Evolutionary conservation across 1,140 invertebrate species (phyloP), one percentile per base, ranked within the genome.

Genomic region (Brachionus calyciflorus): DNA sequence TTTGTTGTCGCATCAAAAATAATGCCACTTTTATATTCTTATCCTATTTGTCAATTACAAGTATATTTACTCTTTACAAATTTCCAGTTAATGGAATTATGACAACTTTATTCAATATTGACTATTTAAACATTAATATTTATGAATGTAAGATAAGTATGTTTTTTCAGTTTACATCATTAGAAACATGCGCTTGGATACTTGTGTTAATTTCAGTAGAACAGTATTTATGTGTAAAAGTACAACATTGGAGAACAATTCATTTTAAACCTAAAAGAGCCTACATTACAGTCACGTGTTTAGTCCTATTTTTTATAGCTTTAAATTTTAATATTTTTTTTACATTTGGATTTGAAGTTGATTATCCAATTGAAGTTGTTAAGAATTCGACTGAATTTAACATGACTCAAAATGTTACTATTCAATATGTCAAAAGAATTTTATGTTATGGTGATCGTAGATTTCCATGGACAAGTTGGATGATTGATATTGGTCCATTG

Each of bases 131-230:
- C 17, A 28, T 28, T 14, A 28, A 28, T 14, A 10, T 57, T 6
- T 9, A 6, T 21, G 53, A 28, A 14, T 57, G 53, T 33, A 57
- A 57, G 21, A 12, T 57, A 12, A 17, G 53, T n/a, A 28, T 33
- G 30, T 57, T 57, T 33, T 9, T 57, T 9, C 53, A 57, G 21
- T 57, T 57, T n/a, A 28, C 53, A 28, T 57, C 53, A 57, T n/a
- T 57, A 4, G 24, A 57, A 57, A 21, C 17, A 28, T 57, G 4
- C 12, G 53, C 53, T 57, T 57, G 53, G 53, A 57, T 57, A 6
- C 53, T 57, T 9, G 44, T 46, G 2, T 46, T 46, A 14, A 46
- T 46, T 14, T 10, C 44, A 46, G 44, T 46, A 2, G 44, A 46
- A 14, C 9, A 17, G 14, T 57, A 19, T 57, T 24, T 57, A 33